phyloP scores from a whole-genome alignment of 2,113 vertebrate species.

The Scomber japonicus region DNA sequence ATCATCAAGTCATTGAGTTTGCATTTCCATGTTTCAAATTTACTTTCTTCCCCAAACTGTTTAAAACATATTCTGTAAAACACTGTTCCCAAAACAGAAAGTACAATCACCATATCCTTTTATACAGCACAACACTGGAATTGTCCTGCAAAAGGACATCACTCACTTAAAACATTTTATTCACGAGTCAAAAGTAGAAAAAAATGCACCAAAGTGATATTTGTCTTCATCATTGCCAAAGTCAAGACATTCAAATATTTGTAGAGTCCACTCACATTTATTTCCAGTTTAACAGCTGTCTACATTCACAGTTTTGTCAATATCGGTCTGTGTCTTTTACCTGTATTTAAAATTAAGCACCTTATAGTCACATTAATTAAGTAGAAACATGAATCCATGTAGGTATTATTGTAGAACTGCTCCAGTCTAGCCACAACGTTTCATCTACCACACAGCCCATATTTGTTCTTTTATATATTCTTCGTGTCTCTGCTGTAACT shows the following conservation, averaged over 20 bases:
- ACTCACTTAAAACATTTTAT: not conserved
- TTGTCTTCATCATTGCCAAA: not conserved
- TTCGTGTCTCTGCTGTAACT: not conserved
- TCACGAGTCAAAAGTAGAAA: not conserved
- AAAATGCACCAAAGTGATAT: too few species aligned
- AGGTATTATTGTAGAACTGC: not conserved
- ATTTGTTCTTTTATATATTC: not conserved
- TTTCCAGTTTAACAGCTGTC: not conserved
- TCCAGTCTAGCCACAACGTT: not conserved
- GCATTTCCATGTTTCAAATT: not conserved
- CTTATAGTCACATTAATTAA: too few species aligned
- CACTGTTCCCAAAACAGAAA: not conserved
- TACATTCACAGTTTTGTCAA: too few species aligned
- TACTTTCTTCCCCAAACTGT: not conserved
- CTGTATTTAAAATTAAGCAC: too few species aligned
- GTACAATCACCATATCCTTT: not conserved
- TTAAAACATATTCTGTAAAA: not conserved
- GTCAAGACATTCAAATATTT: not conserved
- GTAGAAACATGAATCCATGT: too few species aligned
- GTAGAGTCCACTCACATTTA: not conserved
- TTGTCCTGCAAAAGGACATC: not conserved
- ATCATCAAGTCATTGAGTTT: conserved; percentile 14
- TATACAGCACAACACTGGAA: not conserved
- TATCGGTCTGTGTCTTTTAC: too few species aligned
- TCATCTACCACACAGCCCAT: not conserved